A percentile compares a stretch with the other conserved stretches of the same genome.
phyloP scores from a whole-genome alignment of 2,113 vertebrate species.

The Pteropus alecto region DNA sequence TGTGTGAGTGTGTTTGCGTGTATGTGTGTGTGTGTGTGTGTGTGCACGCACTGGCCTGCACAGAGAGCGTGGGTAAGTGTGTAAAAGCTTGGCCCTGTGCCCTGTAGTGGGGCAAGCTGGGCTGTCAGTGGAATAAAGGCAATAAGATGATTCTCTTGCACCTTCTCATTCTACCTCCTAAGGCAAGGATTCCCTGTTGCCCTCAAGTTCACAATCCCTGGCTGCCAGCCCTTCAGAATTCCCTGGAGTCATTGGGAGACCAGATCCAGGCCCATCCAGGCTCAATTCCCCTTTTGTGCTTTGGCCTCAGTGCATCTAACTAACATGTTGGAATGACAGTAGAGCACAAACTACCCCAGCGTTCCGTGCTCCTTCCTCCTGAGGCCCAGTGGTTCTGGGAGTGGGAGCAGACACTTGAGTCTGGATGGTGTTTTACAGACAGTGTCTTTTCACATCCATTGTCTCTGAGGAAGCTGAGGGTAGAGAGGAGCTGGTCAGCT shows the following conservation, averaged over 20 bases:
- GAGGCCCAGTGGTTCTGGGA: background rate
- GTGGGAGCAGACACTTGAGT: background rate
- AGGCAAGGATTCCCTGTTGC: background rate
- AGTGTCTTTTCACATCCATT: background rate
- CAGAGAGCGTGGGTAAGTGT: slow-evolving; percentile 78
- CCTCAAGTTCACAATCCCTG: background rate
- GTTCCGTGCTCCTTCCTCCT: background rate
- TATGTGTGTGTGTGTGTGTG: slow-evolving; percentile 66
- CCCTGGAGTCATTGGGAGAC: background rate
- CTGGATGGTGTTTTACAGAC: background rate
- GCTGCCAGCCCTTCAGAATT: background rate
- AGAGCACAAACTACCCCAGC: background rate
- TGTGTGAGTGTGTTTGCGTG: slow-evolving; percentile 69
- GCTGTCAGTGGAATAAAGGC: slow-evolving; percentile 84
- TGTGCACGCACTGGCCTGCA: slow-evolving; percentile 79
- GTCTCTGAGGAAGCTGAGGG: background rate
- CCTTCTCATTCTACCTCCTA: slow-evolving; percentile 36
- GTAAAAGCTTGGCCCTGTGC: slow-evolving; percentile 67
- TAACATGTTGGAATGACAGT: background rate
- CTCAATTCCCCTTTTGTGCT: background rate
- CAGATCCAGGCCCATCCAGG: background rate
- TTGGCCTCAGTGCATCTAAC: background rate
- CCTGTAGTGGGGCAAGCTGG: slow-evolving; percentile 44
- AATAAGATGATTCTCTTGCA: slow-evolving; percentile 82
- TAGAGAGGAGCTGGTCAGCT: background rate